Percentiles rank a stretch among this genome's conserved stretches.
phyloP scores from a whole-genome alignment of 2,113 vertebrate genomes.

The Nerophis ophidion region DNA sequence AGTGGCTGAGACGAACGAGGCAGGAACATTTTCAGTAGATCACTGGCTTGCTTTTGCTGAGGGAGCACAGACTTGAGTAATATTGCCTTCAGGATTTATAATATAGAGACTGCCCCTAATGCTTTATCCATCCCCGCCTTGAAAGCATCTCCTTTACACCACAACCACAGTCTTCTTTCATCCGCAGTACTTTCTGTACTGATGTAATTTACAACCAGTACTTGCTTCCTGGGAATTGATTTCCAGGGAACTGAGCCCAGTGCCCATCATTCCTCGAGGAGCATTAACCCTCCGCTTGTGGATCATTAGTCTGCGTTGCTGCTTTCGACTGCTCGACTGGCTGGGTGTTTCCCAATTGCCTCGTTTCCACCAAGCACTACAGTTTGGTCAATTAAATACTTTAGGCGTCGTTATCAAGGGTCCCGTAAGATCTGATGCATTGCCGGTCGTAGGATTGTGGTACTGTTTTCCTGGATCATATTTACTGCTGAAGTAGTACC shows the following conservation, averaged over 20 bases:
- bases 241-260: slow-evolving; percentile 62
- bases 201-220: slow-evolving; percentile 63
- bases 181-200: slow-evolving; percentile 37
- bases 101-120: slow-evolving; percentile 56
- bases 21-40: slow-evolving; percentile 49
- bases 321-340: slow-evolving; percentile 68
- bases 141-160: slow-evolving; percentile 24
- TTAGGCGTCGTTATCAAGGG: neutral
- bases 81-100: slow-evolving; percentile 62
- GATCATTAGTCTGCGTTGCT: slow-evolving; percentile 75
- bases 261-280: slow-evolving; percentile 66
- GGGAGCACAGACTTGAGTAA: slow-evolving; percentile 30
- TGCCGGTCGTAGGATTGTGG: too few species aligned
- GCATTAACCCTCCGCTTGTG: slow-evolving; percentile 70
- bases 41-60: slow-evolving; percentile 51
- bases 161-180: slow-evolving; percentile 38
- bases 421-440: neutral
- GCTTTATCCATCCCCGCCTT: slow-evolving; percentile 33
- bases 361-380: neutral
- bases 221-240: slow-evolving; percentile 72
- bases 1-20: slow-evolving; percentile 43
- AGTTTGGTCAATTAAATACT: neutral
- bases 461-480: too few species aligned
- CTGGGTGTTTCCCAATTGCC: slow-evolving; percentile 47
- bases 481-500: too few species aligned